These are phyloP conservation scores for Lottia gigantea DNA, from an alignment of 2,888 invertebrate genomes.

Conservation along the genomic window DNA sequence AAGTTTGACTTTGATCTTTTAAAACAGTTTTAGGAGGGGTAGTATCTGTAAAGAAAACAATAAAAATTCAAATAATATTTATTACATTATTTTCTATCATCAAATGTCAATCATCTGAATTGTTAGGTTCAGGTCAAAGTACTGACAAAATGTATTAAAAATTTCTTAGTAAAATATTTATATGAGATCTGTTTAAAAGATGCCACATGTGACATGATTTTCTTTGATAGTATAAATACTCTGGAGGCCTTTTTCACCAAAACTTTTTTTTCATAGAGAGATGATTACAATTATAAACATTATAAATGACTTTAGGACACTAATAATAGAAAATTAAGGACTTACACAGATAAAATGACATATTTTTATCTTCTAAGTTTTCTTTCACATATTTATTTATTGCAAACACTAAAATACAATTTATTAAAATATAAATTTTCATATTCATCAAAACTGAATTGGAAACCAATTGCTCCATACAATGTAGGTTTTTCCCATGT, in stretches of 20 bases:
- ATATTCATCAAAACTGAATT: too few species aligned
- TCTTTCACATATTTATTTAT: constrained; percentile 81
- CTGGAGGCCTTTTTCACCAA: too few species aligned
- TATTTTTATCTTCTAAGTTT: constrained; percentile 76
- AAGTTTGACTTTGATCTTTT: constrained; percentile 62
- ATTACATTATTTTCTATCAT: not conserved
- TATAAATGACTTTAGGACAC: too few species aligned
- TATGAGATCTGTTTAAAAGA: not conserved
- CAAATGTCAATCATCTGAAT: too few species aligned
- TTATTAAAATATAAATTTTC: not conserved
- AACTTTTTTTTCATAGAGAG: too few species aligned
- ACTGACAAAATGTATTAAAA: too few species aligned
- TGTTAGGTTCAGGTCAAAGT: too few species aligned
- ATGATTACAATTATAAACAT: too few species aligned
- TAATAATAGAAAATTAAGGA: constrained; percentile 39
- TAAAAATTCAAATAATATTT: not conserved
- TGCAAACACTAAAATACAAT: constrained; percentile 71
- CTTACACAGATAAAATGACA: constrained; percentile 85
- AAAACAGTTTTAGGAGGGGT: constrained; percentile 84
- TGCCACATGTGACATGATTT: not conserved
- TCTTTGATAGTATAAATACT: too few species aligned
- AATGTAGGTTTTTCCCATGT: not conserved
- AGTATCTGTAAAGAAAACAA: constrained; percentile 74
- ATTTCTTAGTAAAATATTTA: too few species aligned
- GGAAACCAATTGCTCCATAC: not conserved